Conservation (phyloP, 2,888 invertebrate genomes). For the Cenopis cana region DNA sequence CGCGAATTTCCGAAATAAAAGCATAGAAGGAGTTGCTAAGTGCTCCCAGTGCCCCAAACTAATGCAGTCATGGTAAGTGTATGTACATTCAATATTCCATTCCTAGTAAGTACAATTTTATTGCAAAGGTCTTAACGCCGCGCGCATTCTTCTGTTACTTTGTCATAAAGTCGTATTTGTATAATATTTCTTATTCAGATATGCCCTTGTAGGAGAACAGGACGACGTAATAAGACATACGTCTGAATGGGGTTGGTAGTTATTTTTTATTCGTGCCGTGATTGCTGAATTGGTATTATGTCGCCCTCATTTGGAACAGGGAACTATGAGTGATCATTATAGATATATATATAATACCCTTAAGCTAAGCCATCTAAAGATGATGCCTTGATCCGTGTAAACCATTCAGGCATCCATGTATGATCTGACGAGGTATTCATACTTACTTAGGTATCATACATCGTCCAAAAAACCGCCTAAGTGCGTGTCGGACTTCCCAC, state of each 20-base stretch:
- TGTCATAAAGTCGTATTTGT: slow-evolving; percentile 7
- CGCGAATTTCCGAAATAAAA: too few relatives aligned
- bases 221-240: slow-evolving; percentile 19
- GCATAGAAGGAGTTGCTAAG: background rate
- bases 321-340: slow-evolving; percentile 2
- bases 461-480: too few relatives aligned
- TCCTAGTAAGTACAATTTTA: slow-evolving; percentile 1
- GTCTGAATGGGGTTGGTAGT: slow-evolving; percentile 25
- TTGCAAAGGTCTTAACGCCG: background rate
- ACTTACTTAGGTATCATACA: too few relatives aligned
- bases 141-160: background rate
- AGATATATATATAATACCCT: too few relatives aligned
- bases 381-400: too few relatives aligned
- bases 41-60: background rate
- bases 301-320: background rate
- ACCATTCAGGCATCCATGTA: too few relatives aligned
- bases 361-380: too few relatives aligned
- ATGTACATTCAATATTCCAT: slow-evolving; percentile 10
- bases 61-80: slow-evolving; percentile 1
- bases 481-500: too few relatives aligned
- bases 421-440: too few relatives aligned
- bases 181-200: slow-evolving; percentile 2
- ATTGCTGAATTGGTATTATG: slow-evolving; percentile 31
- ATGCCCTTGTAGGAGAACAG: background rate
- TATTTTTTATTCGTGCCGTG: slow-evolving; percentile 27